Conservation (phyloP, 2,797 vertebrate genomes). For the Anolis apletophallus region DNA sequence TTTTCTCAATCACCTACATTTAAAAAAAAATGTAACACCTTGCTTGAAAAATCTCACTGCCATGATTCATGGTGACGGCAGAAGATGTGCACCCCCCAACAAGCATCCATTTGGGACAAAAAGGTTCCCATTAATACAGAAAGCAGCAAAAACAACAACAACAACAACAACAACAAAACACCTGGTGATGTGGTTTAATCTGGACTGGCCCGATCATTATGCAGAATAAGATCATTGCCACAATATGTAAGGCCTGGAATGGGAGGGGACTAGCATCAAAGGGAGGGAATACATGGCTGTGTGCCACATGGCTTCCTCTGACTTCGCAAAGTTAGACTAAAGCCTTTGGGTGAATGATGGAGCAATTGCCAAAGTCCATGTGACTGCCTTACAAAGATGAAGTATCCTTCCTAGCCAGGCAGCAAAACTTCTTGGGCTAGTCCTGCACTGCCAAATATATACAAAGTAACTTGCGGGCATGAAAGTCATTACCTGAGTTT, state of each 20-base stretch:
- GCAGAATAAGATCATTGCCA: not conserved
- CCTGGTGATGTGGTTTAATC: not conserved
- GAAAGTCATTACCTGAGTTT: conserved; percentile 71
- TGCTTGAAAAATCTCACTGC: not conserved
- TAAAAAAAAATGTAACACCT: not conserved
- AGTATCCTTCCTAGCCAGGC: not conserved
- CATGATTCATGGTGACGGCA: not conserved
- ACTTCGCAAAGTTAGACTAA: not conserved
- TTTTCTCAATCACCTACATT: not conserved
- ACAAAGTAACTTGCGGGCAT: conserved; percentile 1
- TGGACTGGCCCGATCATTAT: not conserved
- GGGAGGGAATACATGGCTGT: not conserved
- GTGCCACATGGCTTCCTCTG: not conserved
- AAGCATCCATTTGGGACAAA: not conserved
- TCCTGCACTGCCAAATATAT: not conserved
- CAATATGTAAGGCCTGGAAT: not conserved
- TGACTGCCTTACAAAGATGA: not conserved
- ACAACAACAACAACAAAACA: too few species aligned
- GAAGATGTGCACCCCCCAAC: not conserved
- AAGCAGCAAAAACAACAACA: too few species aligned
- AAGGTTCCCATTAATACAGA: not conserved
- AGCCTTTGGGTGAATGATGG: not conserved
- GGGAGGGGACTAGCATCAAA: not conserved
- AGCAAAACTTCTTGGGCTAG: not conserved
- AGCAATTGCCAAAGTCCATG: not conserved